These are phyloP conservation scores for Rhegmatorhina hoffmannsi DNA, from an alignment of 2,113 vertebrate genomes.

Conservation along the genomic window DNA sequence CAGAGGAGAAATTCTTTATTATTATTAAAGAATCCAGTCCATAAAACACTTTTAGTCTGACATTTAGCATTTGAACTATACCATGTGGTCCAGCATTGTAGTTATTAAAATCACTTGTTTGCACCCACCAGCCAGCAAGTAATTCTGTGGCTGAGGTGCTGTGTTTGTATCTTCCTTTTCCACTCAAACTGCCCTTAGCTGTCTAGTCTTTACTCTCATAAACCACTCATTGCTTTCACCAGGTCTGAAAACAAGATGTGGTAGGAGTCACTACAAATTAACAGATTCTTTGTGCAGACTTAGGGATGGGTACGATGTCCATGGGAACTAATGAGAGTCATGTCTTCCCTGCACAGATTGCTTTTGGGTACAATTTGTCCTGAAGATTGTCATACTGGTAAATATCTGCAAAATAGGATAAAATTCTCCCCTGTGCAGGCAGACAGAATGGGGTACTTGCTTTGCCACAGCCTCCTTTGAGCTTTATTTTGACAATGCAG, in stretches of 20 bases:
- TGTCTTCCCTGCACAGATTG: background rate
- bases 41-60: conserved; percentile 52
- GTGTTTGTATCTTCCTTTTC: background rate
- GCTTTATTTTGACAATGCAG: background rate
- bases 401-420: background rate
- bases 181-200: background rate
- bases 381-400: background rate
- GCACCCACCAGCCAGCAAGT: conserved; percentile 4
- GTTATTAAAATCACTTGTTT: conserved; percentile 33
- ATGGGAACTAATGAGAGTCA: background rate
- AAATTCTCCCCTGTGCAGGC: background rate
- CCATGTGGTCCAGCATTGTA: background rate
- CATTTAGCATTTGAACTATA: conserved; percentile 18
- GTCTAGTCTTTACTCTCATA: background rate
- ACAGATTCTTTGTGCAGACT: background rate
- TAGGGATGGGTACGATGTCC: background rate
- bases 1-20: conserved; percentile 50
- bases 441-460: background rate
- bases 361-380: background rate
- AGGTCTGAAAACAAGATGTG: background rate
- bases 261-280: background rate
- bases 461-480: background rate
- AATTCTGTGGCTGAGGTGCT: background rate
- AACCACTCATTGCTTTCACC: background rate
- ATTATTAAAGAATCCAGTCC: conserved; percentile 60